Base-by-base conservation (phyloP, 2,888 invertebrate genomes). In the Epinotia nisella region DNA sequence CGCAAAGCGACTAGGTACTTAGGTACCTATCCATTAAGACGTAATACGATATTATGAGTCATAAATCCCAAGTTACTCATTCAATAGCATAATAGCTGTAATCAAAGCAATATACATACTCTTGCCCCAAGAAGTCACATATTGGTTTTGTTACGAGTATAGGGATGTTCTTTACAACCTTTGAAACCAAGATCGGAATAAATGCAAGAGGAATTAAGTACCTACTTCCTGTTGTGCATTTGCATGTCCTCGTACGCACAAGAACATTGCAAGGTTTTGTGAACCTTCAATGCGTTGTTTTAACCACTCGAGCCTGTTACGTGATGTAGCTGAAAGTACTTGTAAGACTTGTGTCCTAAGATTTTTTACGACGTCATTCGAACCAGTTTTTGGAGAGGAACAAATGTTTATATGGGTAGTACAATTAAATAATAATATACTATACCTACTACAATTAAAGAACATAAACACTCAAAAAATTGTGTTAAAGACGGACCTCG, bases 1-100 rank as follows among this genome's bases (percentile, higher is more conserved):
- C 11, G 19, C 15, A 61, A 62, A 53, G 59, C 64, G 51, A 59
- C 35, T 68, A n/a, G n/a, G n/a, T n/a, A 60, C 21, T 49, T 49
- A n/a, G 15, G 35, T 53, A 29, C 5, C 24, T 55, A 35, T 51
- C 9, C 39, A 24, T 56, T 35, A 29, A 1, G 41, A 65, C 51
- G 41, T 60, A 53, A 66, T 41, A 51, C 17, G 3, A 39, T 51
- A 59, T 70, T 24, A 70, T 70, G 56, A 70, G 10, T 65, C 64
- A 71, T 66, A 65, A 71, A 71, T 45, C 59, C 24, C 45, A 19
- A 71, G 53, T 51, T 61, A 70, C 41, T 61, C 61, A 67, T 61
- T 61, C 55, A 61, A 49, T 49, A 49, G 35, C 35, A 56, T 49
- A 49, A 53, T 71, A 55, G 55, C 19, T 21, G 65, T 53, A 55